Evolutionary conservation across 1,140 invertebrate species (phyloP).

Genomic region (Stratiolaelaps scimitus): DNA sequence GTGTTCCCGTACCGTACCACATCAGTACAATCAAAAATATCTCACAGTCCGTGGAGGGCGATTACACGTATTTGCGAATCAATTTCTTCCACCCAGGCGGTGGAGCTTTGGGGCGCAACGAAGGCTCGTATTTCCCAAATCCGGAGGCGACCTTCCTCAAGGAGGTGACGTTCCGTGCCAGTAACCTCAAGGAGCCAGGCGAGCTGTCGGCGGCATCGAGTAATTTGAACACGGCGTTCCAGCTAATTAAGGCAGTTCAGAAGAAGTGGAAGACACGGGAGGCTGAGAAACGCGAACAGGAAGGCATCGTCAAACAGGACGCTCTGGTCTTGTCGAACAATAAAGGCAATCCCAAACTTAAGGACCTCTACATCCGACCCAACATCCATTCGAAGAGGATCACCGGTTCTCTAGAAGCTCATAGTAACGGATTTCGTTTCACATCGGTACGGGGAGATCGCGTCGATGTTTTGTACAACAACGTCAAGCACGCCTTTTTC

Average conservation of each 20-base stretch:
- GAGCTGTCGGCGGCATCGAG: slow-evolving; percentile 85
- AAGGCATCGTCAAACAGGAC: slow-evolving; percentile 93
- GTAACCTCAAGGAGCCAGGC: slow-evolving; percentile 93
- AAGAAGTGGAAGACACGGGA: slow-evolving; percentile 96
- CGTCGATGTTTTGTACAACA: slow-evolving; percentile 98
- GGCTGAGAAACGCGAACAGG: slow-evolving; percentile 95
- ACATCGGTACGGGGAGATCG: slow-evolving; percentile 96
- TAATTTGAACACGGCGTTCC: slow-evolving; percentile 89
- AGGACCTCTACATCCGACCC: slow-evolving; percentile 95
- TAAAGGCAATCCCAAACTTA: slow-evolving; percentile 95
- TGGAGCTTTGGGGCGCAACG: slow-evolving; percentile 71
- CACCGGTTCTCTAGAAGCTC: slow-evolving; percentile 76
- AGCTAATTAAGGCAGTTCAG: slow-evolving; percentile 97
- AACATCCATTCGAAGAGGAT: slow-evolving; percentile 90
- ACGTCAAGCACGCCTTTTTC: slow-evolving; percentile 98
- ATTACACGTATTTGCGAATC: slow-evolving; percentile 95
- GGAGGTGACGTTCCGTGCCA: slow-evolving; percentile 98
- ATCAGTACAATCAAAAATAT: slow-evolving; percentile 99
- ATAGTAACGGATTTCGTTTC: slow-evolving; percentile 90
- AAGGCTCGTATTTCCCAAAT: slow-evolving; percentile 73
- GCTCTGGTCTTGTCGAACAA: slow-evolving; percentile 85
- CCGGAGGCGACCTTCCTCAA: slow-evolving; percentile 94
- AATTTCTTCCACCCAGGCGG: slow-evolving; percentile 98
- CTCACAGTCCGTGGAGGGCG: slow-evolving; percentile 92
- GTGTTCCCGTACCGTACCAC: slow-evolving; percentile 89